These are phyloP conservation scores for Tanypteryx hageni DNA, from an alignment of 2,888 invertebrate species.

Conservation along the genomic window DNA sequence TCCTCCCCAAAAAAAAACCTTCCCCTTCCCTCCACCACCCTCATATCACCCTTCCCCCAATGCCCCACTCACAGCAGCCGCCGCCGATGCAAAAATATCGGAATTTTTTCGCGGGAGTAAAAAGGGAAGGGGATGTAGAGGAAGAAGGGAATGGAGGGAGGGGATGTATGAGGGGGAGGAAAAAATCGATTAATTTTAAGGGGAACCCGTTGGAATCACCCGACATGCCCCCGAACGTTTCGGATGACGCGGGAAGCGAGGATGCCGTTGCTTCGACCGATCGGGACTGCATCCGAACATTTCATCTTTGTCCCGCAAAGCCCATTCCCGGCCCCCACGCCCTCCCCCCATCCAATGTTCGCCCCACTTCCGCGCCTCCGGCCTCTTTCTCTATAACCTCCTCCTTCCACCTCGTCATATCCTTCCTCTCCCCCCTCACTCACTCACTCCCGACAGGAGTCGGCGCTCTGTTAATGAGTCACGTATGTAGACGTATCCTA, in stretches of 20 bases:
- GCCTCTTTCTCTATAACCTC: not conserved
- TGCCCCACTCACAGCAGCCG: not conserved
- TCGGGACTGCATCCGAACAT: not conserved
- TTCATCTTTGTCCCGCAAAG: not conserved
- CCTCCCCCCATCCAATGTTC: not conserved
- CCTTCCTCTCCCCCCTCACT: not conserved
- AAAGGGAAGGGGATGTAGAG: not conserved
- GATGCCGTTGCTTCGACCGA: not conserved
- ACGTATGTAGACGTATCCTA: not conserved
- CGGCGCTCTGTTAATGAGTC: conserved; percentile 11
- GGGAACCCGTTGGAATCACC: not conserved
- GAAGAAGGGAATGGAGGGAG: not conserved
- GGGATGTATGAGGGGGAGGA: not conserved
- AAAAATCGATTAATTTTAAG: not conserved
- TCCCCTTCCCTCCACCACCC: not conserved
- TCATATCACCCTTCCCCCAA: not conserved
- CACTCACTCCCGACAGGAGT: conserved; percentile 6
- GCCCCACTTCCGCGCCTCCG: not conserved
- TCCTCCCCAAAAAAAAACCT: not conserved
- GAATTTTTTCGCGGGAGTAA: not conserved
- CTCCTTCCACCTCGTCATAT: not conserved
- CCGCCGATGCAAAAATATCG: not conserved
- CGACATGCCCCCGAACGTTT: not conserved
- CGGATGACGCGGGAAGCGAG: not conserved
- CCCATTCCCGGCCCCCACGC: not conserved